phyloP scores from a whole-genome alignment of 1,140 invertebrate species.

The Trichonephila clavipes region DNA sequence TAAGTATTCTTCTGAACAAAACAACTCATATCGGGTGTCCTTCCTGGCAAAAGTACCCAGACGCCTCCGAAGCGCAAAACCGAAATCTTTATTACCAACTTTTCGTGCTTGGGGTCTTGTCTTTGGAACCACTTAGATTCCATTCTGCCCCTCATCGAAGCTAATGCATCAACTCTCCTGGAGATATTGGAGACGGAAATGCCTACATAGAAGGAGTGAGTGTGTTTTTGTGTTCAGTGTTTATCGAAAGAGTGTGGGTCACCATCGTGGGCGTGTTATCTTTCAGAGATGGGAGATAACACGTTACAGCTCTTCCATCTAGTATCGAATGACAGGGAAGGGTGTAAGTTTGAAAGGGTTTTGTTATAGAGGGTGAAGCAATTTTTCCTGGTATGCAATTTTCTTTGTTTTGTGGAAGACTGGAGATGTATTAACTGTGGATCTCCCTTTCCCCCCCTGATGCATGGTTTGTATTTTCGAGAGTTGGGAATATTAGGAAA shows the following conservation, averaged over 20 bases:
- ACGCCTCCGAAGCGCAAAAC: neutral
- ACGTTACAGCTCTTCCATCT: neutral
- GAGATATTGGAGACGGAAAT: constrained; percentile 7
- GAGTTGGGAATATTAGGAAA: neutral
- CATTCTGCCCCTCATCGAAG: constrained; percentile 1
- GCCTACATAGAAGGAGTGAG: neutral
- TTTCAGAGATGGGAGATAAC: constrained; percentile 29
- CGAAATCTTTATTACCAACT: constrained; percentile 2
- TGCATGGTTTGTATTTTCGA: neutral
- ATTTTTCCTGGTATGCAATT: neutral
- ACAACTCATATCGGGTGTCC: neutral
- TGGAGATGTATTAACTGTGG: neutral
- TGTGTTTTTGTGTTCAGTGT: constrained; percentile 7
- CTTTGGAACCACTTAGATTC: neutral
- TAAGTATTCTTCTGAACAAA: neutral
- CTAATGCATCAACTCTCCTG: constrained; percentile 7
- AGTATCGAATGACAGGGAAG: neutral
- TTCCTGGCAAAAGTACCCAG: neutral
- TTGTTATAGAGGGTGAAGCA: neutral
- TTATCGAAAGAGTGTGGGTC: constrained; percentile 36
- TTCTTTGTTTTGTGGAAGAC: neutral
- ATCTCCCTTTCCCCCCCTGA: neutral
- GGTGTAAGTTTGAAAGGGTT: neutral
- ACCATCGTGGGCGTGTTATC: constrained; percentile 28
- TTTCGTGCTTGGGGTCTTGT: neutral